Evolutionary conservation across 53 echinoderm and acorn worm species (phyloP).

Genomic region (Glandiceps talaboti): DNA sequence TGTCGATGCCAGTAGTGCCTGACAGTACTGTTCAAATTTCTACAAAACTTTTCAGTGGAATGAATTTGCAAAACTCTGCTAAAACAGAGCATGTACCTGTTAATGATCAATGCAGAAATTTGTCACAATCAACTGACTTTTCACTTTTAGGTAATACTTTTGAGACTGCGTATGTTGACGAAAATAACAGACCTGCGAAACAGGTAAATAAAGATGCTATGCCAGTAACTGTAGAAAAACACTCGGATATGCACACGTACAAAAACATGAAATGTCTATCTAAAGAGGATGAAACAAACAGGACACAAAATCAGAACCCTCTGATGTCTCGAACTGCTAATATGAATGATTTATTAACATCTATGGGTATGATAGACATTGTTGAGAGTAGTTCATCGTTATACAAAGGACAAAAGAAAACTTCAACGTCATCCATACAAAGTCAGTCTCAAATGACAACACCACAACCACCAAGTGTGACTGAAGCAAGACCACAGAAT

Average conservation of each 20-base stretch:
- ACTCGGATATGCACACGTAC: too few relatives aligned
- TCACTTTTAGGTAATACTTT: too few relatives aligned
- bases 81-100: too few relatives aligned
- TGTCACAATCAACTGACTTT: too few relatives aligned
- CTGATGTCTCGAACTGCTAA: slow-evolving; percentile 39
- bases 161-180: too few relatives aligned
- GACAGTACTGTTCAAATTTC: not conserved
- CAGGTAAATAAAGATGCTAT: too few relatives aligned
- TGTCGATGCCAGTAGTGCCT: not conserved
- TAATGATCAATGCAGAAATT: too few relatives aligned
- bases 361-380: not conserved
- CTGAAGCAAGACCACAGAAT: not conserved
- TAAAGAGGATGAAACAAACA: too few relatives aligned
- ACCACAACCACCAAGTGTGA: slow-evolving; percentile 9
- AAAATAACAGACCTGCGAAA: too few relatives aligned
- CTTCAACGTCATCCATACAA: not conserved
- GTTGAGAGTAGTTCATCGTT: not conserved
- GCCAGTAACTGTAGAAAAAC: too few relatives aligned
- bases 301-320: too few relatives aligned
- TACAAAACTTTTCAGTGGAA: slow-evolving; percentile 10
- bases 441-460: not conserved
- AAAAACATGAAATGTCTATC: too few relatives aligned
- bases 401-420: not conserved
- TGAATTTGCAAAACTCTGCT: slow-evolving; percentile 1
- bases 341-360: slow-evolving; percentile 17